Evolutionary conservation across 2,797 vertebrate species (phyloP), one percentile per base, ranked within the genome.

Genomic region (Lutjanus campechanus): DNA sequence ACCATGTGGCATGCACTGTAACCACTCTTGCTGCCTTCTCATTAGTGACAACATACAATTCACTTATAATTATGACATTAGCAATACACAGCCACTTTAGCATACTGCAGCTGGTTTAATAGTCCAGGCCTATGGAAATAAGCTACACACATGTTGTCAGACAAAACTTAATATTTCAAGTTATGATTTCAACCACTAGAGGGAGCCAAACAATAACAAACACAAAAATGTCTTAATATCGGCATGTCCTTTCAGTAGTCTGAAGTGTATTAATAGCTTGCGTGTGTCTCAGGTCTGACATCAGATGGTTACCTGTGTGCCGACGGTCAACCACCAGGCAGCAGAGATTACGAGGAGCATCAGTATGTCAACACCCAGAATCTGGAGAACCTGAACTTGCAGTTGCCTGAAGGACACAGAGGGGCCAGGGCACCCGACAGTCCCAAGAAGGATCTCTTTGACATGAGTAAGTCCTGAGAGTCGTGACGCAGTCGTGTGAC

Each of bases 321-420:
- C 0, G 98, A 98, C 0, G 25, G 97, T n/a, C 96, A 96, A 22
- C 72, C 91, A 6, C 67, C 93, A 25, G 94, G 94, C 10, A 93
- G 93, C 6, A 95, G 90, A 53, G 97, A 98, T 89, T 98, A 98
- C 0, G 98, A 98, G 88, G 97, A 98, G 83, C 98, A 99, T 85
- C 95, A 98, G 86, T 99, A 99, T 0, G 98, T 99, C 8, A 99
- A 99, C 93, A 99, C 97, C 0, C 97, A 97, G 92, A 97, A 88
- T 76, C 87, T 98, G 89, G 98, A 98, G 0, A 70, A 88, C 64
- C 84, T 94, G 70, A 87, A 93, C 2, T 73, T 84, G 17, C 82
- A 82, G 7, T 89, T 84, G 9, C 59, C 77, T 1, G 79, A 86
- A n/a, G 90, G 86, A 78, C 73, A 83, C 59, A 87, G 81, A 79